Conservation (phyloP, 2,113 vertebrate genomes). For the Lepus americanus region DNA sequence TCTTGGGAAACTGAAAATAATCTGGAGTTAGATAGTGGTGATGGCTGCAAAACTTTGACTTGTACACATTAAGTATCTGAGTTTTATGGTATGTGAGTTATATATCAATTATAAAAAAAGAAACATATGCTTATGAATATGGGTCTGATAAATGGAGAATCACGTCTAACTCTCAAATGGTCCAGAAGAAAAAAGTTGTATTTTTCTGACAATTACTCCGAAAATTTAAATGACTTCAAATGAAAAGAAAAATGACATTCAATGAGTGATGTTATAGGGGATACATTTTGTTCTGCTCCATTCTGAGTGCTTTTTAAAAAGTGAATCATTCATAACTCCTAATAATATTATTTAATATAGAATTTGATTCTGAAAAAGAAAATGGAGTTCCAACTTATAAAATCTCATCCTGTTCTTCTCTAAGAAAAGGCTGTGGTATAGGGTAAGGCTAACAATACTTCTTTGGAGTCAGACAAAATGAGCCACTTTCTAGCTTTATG, state of each 20-base stretch:
- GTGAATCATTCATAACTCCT: not conserved
- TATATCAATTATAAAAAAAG: not conserved
- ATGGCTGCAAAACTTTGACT: not conserved
- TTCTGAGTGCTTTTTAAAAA: not conserved
- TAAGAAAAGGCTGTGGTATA: not conserved
- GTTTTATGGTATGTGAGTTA: not conserved
- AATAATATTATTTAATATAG: slow-evolving; percentile 17
- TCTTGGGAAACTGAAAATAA: not conserved
- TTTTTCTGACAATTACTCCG: slow-evolving; percentile 5
- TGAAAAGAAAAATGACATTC: not conserved
- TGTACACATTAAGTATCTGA: not conserved
- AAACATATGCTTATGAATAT: not conserved
- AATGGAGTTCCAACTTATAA: not conserved
- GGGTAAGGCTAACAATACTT: not conserved
- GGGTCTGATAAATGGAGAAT: not conserved
- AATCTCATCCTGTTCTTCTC: not conserved
- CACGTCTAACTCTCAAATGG: not conserved
- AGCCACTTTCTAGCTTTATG: slow-evolving; percentile 17
- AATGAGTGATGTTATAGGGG: not conserved
- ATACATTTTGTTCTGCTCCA: not conserved
- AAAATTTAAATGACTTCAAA: slow-evolving; percentile 18
- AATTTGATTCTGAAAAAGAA: slow-evolving; percentile 20
- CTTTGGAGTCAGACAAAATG: not conserved
- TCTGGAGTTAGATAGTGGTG: not conserved
- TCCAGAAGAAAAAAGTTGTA: not conserved